Percentiles rank a stretch among this genome's conserved stretches.
Conservation (phyloP, 2,797 vertebrate genomes). For the Merluccius polli region DNA sequence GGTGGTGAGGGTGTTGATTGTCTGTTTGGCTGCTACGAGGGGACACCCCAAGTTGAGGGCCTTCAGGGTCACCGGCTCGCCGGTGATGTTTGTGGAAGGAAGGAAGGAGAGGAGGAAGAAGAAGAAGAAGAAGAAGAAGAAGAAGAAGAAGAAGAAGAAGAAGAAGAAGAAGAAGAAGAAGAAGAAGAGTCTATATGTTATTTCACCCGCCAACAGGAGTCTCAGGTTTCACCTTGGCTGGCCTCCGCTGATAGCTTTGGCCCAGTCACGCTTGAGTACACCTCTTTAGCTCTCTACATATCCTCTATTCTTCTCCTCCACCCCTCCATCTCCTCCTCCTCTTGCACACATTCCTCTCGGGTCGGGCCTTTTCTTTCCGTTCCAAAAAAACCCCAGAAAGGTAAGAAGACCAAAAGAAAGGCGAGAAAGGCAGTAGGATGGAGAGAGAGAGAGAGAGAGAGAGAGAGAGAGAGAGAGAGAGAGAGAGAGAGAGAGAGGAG, state of each 20-base stretch:
- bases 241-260: slow-evolving; percentile 55
- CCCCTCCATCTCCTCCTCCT: slow-evolving; percentile 30
- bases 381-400: no score
- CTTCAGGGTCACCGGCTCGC: no score
- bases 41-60: no score
- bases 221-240: slow-evolving; percentile 50
- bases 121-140: slow-evolving; percentile 20
- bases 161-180: slow-evolving; percentile 23
- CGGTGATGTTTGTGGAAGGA: no score
- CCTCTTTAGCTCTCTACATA: slow-evolving; percentile 42
- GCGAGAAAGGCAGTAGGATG: background rate
- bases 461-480: slow-evolving; percentile 1
- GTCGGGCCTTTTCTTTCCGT: background rate
- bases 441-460: background rate
- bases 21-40: no score
- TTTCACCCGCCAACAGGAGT: slow-evolving; percentile 37
- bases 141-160: slow-evolving; percentile 2
- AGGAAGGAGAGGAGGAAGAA: no score
- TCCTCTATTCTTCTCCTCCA: slow-evolving; percentile 22
- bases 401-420: no score
- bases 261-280: slow-evolving; percentile 65
- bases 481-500: no score
- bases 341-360: slow-evolving; percentile 50
- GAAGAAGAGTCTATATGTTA: slow-evolving; percentile 43
- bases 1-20: no score